Base-by-base conservation (phyloP, 2,888 invertebrate species). In the Drosophila maculinotata region DNA sequence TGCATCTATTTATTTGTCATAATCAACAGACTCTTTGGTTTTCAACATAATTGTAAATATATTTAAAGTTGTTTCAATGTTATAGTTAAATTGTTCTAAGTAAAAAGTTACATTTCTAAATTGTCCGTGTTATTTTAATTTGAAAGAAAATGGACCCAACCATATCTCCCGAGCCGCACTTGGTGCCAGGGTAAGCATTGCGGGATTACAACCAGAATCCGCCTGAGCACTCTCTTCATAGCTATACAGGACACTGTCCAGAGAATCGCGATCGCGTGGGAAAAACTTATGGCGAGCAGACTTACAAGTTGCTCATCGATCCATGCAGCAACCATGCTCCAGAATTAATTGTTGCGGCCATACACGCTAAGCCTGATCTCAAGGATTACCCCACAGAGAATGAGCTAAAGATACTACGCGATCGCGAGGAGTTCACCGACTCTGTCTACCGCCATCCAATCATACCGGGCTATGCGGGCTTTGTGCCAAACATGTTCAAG, bases 191-290 rank as follows among this genome's bases (percentile, higher is more conserved):
- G 95, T 95, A 92, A 92, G 58, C 26, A 1, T 2, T 12, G 5
- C 3, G 15, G 9, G n/a, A 17, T 17, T 9, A 1, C n/a, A 10
- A 6, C n/a, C 12, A 15, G 1, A 2, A 36, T 10, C n/a, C 25
- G 12, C 0, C 12, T n/a, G 9, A 42, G 1, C 3, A 0, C 3
- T 8, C 12, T 2, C 8, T 25, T 7, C 20, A 0, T 86, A 96
- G 96, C 59, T 96, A 96, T 89, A 94, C 95, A 2, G 96, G 96
- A 33, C 95, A 95, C 85, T 95, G 95, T 83, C 95, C 96, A 0
- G 95, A 95, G 82, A 95, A 95, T 91, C 94, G 94, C 62, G 95
- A 94, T 88, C 93, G 95, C 17, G 93, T 94, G 66, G 96, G 96
- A 1, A 94, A 95, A 90, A 95, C 95, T 0, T 96, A 95, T 91